Conservation (phyloP, 2,113 vertebrate species). For the Anguilla rostrata region DNA sequence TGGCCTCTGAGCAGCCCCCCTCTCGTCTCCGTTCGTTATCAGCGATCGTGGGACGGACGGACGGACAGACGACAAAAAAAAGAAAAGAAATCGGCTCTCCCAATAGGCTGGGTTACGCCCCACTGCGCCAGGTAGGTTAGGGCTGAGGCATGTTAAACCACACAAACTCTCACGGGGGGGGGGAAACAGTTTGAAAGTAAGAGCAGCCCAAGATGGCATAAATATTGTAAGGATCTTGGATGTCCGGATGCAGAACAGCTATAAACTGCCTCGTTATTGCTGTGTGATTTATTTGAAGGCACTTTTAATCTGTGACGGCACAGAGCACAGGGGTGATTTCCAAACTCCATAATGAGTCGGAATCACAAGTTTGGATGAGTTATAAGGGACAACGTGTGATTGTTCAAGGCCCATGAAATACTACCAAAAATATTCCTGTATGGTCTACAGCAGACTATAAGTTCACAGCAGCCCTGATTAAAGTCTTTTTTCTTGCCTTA, state of each 20-base stretch:
- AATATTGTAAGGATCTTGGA: not conserved
- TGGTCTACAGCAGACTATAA: not conserved
- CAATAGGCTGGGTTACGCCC: constrained; percentile 55
- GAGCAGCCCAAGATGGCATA: not conserved
- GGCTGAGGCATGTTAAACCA: not conserved
- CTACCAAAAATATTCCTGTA: not conserved
- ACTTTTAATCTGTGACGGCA: not conserved
- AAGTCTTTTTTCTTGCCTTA: not conserved
- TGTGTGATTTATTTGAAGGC: not conserved
- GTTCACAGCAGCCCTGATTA: not conserved
- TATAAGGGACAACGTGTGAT: not conserved
- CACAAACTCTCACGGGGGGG: not conserved
- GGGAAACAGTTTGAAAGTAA: no score
- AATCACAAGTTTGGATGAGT: not conserved
- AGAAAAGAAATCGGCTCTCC: constrained; percentile 44
- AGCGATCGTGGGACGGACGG: constrained; percentile 38
- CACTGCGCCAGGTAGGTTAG: constrained; percentile 50
- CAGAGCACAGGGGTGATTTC: not conserved
- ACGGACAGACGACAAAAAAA: constrained; percentile 46
- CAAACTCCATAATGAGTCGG: not conserved
- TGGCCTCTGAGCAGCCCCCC: constrained; percentile 23
- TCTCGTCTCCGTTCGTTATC: constrained; percentile 52
- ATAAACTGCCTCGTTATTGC: not conserved
- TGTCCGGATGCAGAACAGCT: not conserved
- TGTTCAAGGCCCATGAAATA: not conserved